phyloP scores from a whole-genome alignment of 2,888 invertebrate genomes.

The Panopea generosa region DNA sequence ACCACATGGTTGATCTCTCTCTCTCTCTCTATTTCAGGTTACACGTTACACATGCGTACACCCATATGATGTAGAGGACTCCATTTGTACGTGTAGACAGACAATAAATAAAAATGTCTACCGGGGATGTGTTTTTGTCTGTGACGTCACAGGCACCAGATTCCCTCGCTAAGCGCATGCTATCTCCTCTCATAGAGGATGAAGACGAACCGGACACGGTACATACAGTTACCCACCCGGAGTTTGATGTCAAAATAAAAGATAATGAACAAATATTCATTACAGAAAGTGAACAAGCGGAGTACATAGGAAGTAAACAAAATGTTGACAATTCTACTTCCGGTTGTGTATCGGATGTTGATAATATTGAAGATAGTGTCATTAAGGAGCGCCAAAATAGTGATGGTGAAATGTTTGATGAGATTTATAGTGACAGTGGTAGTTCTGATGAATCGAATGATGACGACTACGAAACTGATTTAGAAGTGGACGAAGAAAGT shows the following conservation, averaged over 20 bases:
- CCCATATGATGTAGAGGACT: too few species aligned
- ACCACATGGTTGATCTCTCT: too few species aligned
- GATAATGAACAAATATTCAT: constrained; percentile 31
- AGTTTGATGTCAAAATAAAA: constrained; percentile 45
- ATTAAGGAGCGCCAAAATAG: constrained; percentile 34
- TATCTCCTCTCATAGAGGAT: constrained; percentile 53
- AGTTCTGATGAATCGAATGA: constrained; percentile 63
- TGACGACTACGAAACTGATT: constrained; percentile 79
- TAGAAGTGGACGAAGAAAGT: constrained; percentile 78
- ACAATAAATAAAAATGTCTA: constrained; percentile 6
- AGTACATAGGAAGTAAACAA: constrained; percentile 15
- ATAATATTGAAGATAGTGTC: constrained; percentile 4
- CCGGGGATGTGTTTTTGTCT: constrained; percentile 48
- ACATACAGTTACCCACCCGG: constrained; percentile 43
- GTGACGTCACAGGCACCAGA: constrained; percentile 43
- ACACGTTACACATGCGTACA: too few species aligned
- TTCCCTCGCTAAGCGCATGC: constrained; percentile 24
- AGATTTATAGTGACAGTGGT: constrained; percentile 58
- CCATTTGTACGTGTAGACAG: too few species aligned
- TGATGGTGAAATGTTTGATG: constrained; percentile 61
- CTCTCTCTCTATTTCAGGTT: too few species aligned
- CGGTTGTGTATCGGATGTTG: neutral
- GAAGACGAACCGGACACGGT: constrained; percentile 37
- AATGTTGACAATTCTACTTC: constrained; percentile 1
- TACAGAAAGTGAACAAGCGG: constrained; percentile 34